phyloP scores from a whole-genome alignment of 1,140 invertebrate species.

The Drosophila saltans region DNA sequence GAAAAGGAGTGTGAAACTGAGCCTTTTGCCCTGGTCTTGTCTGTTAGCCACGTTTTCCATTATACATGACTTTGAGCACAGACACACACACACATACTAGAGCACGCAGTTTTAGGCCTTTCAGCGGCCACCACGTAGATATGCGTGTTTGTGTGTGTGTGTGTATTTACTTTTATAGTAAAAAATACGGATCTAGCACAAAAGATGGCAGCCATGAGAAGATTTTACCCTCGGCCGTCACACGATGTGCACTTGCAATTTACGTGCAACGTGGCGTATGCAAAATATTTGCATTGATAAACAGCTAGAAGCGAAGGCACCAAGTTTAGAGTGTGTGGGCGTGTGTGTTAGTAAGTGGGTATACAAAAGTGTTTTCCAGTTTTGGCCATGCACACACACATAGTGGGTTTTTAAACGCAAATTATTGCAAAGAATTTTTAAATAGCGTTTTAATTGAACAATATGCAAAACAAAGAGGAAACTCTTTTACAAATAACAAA shows the following conservation, averaged over 20 bases:
- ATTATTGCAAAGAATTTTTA: constrained; percentile 20
- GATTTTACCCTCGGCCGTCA: constrained; percentile 28
- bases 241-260: constrained; percentile 78
- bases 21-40: constrained; percentile 36
- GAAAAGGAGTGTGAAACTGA: constrained; percentile 62
- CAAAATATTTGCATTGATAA: constrained; percentile 81
- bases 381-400: constrained; percentile 31
- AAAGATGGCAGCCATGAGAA: constrained; percentile 53
- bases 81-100: constrained; percentile 23
- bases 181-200: constrained; percentile 28
- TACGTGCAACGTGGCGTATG: constrained; percentile 79
- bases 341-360: constrained; percentile 2
- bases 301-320: constrained; percentile 56
- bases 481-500: too few relatives aligned
- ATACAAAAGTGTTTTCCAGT: constrained; percentile 13
- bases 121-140: constrained; percentile 48
- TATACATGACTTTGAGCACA: constrained; percentile 58
- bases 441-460: not conserved
- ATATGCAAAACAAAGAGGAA: not conserved
- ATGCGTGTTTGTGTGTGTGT: not conserved
- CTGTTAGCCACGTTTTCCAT: constrained; percentile 60
- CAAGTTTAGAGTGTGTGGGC: constrained; percentile 27
- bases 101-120: constrained; percentile 70
- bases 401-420: constrained; percentile 32
- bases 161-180: constrained; percentile 59